phyloP scores from a whole-genome alignment of 2,113 vertebrate genomes.

The Cariama cristata region DNA sequence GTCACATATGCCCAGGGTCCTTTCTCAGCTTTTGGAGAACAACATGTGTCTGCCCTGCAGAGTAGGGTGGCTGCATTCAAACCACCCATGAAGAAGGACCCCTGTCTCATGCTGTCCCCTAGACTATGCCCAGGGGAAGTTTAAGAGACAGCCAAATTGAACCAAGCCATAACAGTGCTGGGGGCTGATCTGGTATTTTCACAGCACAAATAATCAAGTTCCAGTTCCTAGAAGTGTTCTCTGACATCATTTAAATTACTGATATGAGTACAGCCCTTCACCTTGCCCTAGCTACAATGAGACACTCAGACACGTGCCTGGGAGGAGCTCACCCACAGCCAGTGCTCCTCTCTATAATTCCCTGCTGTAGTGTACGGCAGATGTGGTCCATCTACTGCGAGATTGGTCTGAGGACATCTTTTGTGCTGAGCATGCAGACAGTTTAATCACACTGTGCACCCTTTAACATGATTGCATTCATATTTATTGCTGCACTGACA shows the following conservation, averaged over 20 bases:
- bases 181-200: not conserved
- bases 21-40: not conserved
- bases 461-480: constrained; percentile 34
- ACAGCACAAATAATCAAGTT: not conserved
- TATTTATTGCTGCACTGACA: constrained; percentile 46
- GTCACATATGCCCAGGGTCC: fast-evolving
- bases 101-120: not conserved
- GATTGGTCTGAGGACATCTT: not conserved
- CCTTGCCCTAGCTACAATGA: not conserved
- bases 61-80: not conserved
- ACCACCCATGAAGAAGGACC: not conserved
- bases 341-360: not conserved
- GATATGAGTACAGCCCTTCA: not conserved
- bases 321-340: not conserved
- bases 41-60: fast-evolving
- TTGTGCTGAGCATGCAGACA: not conserved
- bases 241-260: not conserved
- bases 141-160: not conserved
- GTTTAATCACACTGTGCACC: constrained; percentile 15
- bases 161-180: fast-evolving
- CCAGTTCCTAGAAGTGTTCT: not conserved
- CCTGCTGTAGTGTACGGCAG: fast-evolving
- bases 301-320: fast-evolving
- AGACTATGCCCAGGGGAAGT: fast-evolving
- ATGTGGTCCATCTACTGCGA: not conserved